A percentile compares a stretch with the other conserved stretches of the same genome.
Evolutionary conservation across 2,113 vertebrate genomes (phyloP).

Genomic region (Dinomys branickii): DNA sequence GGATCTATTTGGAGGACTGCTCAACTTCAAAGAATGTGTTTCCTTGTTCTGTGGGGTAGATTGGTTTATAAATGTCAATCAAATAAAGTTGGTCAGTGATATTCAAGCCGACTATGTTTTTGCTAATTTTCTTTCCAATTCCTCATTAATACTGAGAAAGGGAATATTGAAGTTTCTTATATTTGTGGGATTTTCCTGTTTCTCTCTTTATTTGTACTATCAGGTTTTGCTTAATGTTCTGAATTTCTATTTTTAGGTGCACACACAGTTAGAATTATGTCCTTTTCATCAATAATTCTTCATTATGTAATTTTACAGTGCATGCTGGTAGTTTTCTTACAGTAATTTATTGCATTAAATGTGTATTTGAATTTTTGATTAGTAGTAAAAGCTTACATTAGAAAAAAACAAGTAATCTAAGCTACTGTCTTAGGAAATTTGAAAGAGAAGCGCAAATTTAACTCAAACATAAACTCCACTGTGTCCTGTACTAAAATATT

Average conservation of each 20-base stretch:
- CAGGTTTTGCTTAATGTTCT: slow-evolving; percentile 12
- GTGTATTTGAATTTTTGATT: not conserved
- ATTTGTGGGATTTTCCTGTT: not conserved
- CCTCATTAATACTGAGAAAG: not conserved
- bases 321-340: not conserved
- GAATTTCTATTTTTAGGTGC: slow-evolving; percentile 12
- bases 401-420: not conserved
- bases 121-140: not conserved
- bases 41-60: not conserved
- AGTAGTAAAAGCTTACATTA: not conserved
- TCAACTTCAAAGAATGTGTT: not conserved
- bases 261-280: not conserved
- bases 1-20: not conserved
- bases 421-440: not conserved
- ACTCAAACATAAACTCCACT: not conserved
- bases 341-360: not conserved
- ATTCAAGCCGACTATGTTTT: not conserved
- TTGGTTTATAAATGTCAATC: not conserved
- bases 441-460: not conserved
- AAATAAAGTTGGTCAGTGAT: not conserved
- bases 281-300: not conserved
- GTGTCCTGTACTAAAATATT: not conserved
- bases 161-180: not conserved
- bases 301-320: not conserved
- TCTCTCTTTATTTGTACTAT: not conserved